Percentiles rank a stretch among this genome's conserved stretches.
Conservation (phyloP, 2,113 vertebrate genomes). For the Clarias batrachus region DNA sequence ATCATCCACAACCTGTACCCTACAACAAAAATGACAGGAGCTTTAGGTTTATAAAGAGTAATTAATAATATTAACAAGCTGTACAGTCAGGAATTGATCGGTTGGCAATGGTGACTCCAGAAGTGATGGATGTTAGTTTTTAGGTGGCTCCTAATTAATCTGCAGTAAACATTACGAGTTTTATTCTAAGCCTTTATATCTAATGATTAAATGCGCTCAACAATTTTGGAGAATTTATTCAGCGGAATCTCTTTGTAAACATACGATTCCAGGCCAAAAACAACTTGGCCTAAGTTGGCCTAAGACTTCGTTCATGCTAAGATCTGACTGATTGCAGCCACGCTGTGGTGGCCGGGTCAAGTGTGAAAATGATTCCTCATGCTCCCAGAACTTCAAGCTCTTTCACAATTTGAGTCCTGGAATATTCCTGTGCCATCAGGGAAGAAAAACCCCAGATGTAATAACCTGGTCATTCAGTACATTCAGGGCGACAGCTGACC, state of each 20-base stretch:
- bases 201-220: not conserved
- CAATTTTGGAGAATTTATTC: not conserved
- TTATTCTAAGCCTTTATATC: not conserved
- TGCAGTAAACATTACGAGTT: not conserved
- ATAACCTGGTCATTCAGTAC: too few relatives aligned
- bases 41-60: not conserved
- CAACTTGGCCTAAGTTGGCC: too few relatives aligned
- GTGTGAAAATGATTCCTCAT: too few relatives aligned
- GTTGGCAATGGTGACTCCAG: not conserved
- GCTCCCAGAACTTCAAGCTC: too few relatives aligned
- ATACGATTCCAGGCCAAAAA: too few relatives aligned
- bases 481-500: too few relatives aligned
- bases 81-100: not conserved
- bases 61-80: not conserved
- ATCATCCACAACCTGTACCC: not conserved
- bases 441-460: too few relatives aligned
- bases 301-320: too few relatives aligned
- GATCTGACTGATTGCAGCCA: too few relatives aligned
- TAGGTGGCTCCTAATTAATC: not conserved
- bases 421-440: too few relatives aligned
- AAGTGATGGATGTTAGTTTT: not conserved
- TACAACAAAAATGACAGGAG: not conserved
- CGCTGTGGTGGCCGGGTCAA: too few relatives aligned
- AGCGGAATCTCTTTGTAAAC: not conserved
- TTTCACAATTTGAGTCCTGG: too few relatives aligned